Percentiles rank a stretch among this genome's conserved stretches.
Evolutionary conservation across 2,888 invertebrate species (phyloP).

Genomic region (Prionchulus punctatus): DNA sequence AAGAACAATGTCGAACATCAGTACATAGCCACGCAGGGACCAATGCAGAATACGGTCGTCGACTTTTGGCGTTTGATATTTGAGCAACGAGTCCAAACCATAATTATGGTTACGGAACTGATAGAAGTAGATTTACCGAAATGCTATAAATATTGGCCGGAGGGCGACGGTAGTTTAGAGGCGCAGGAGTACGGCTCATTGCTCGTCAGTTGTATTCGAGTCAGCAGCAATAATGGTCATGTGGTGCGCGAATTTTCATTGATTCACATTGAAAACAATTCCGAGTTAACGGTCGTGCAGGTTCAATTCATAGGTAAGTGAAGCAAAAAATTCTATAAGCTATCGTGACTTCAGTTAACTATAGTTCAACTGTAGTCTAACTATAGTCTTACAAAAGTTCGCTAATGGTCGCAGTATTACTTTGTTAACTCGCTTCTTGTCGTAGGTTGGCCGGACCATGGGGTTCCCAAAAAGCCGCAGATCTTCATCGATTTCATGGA

Average conservation of each 20-base stretch:
- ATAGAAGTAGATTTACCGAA: constrained; percentile 9
- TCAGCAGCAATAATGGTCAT: neutral
- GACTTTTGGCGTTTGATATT: constrained; percentile 14
- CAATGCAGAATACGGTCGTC: constrained; percentile 7
- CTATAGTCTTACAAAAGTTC: too few relatives aligned
- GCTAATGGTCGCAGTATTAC: too few relatives aligned
- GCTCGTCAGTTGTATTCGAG: constrained; percentile 7
- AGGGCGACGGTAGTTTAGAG: neutral
- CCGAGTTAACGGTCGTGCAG: constrained; percentile 4
- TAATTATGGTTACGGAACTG: constrained; percentile 13
- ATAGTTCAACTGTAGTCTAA: neutral
- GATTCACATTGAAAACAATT: constrained; percentile 4
- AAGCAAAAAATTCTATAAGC: neutral
- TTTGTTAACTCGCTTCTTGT: too few relatives aligned
- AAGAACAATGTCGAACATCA: neutral
- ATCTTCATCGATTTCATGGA: constrained; percentile 8
- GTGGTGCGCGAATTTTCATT: constrained; percentile 9
- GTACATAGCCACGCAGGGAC: constrained; percentile 13
- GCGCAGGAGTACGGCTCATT: constrained; percentile 1
- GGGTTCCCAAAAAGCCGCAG: constrained; percentile 9
- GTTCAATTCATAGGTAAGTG: constrained; percentile 5
- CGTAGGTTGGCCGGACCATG: constrained; percentile 15
- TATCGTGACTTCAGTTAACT: neutral
- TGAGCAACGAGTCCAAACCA: constrained; percentile 8
- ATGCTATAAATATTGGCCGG: constrained; percentile 14